These are phyloP conservation scores for Ailurus styani DNA, from an alignment of 2,113 vertebrate genomes.

Conservation along the genomic window DNA sequence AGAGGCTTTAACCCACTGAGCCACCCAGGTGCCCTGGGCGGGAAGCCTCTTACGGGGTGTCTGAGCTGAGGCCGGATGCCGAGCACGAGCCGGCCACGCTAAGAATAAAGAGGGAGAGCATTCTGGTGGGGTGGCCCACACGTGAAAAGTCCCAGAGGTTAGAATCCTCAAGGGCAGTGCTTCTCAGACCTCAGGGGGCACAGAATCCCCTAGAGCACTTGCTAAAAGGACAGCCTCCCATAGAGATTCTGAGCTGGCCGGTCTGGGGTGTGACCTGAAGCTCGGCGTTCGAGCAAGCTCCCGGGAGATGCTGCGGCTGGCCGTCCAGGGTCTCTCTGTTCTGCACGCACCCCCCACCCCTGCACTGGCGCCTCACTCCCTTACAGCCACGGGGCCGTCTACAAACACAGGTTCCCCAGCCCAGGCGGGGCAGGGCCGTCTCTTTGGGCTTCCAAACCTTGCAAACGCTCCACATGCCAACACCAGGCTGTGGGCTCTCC, in stretches of 20 bases:
- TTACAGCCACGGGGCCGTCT: background rate
- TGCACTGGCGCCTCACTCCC: background rate
- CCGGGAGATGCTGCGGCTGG: background rate
- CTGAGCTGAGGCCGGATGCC: background rate
- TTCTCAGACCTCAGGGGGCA: background rate
- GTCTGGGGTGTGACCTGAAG: background rate
- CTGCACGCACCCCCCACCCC: no score
- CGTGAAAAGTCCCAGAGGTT: background rate
- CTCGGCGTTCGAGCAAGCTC: background rate
- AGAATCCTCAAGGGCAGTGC: background rate
- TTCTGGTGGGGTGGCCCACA: accelerated
- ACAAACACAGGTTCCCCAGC: background rate
- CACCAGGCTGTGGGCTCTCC: background rate
- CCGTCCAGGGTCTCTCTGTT: background rate
- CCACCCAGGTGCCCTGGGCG: no score
- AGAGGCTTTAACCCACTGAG: no score
- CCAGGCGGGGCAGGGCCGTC: background rate
- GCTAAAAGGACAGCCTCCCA: background rate
- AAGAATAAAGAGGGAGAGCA: background rate
- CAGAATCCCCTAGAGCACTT: background rate
- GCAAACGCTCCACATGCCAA: no score
- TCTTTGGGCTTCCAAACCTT: background rate
- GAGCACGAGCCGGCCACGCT: background rate
- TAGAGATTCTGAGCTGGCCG: background rate
- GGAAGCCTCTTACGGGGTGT: background rate